Evolutionary conservation across 1,140 invertebrate species (phyloP), one percentile per base, ranked within the genome.

Genomic region (honey bee (Apis mellifera)): DNA sequence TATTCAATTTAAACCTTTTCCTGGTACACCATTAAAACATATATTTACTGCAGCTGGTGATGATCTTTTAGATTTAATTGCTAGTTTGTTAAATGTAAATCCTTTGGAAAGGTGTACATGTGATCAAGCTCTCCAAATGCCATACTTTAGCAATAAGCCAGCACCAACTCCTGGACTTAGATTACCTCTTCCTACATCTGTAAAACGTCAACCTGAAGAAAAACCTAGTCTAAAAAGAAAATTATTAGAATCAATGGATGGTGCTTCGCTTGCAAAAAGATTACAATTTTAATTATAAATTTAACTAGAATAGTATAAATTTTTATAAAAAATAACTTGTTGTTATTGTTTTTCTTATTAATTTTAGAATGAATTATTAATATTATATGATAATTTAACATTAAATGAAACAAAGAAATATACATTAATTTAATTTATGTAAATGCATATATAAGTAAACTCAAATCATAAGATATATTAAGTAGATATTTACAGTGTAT

Each of bases 1-100:
- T 92, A 97, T 99, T 60, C 96, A 97, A 89, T 99, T 99, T 92
- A 99, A 99, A 91, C 95, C 95, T 7, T 98, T 97, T 89, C 96
- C 97, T 12, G 95, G 96, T 1, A 98, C 97, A 17, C 97, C 97
- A 26, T 92, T 99, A 32, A 96, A 97, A 78, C 96, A 98, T 87
- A 99, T 99, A 88, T 99, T 99, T 91, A 99, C 98, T 59, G 99
- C 99, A 12, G 99, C 98, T 21, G 95, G 96, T 17, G 97, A 99
- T 94, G 99, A 99, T 95, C 94, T 99, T n/a, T 92, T 99, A 11
- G 96, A 97, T 85, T 93, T 99, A 57, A 94, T 99, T 72, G 95
- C 96, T 68, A 96, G 95, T 64, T 94, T 99, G 73, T 95, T 99
- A 1, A 95, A 96, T 21, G 95, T 99, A 84, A 97, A 99, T 95